A percentile compares a stretch with the other conserved stretches of the same genome.
These are phyloP conservation scores for Turritopsis dohrnii DNA, from an alignment of 30 jellyfish, hydroid and myxozoan species.

Conservation along the genomic window DNA sequence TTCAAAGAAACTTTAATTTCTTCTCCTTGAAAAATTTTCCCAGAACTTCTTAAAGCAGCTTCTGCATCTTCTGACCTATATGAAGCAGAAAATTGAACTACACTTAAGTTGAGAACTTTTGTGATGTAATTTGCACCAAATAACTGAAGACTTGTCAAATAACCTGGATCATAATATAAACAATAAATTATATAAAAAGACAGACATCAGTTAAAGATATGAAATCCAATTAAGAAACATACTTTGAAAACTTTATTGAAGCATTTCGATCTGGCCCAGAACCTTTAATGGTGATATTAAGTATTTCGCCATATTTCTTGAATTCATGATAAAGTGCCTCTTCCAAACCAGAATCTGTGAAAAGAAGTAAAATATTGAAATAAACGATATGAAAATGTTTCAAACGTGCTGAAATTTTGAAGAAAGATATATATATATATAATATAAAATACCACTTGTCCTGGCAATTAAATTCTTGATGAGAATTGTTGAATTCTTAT, in stretches of 20 bases:
- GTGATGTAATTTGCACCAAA: neutral
- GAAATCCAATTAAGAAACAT: conserved; percentile 2
- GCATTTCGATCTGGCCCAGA: conserved; percentile 88
- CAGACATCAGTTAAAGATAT: neutral
- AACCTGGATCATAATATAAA: neutral
- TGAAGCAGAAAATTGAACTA: conserved; percentile 3
- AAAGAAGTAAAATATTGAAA: neutral
- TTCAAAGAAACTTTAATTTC: conserved; percentile 71
- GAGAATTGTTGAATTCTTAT: conserved; percentile 50
- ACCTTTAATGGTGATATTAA: conserved; percentile 65
- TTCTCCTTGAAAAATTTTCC: conserved; percentile 86
- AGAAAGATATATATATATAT: too few species aligned
- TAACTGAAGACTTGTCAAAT: too few species aligned
- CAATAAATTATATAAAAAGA: too few species aligned
- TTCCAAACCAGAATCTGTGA: conserved; percentile 65
- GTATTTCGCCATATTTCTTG: conserved; percentile 87
- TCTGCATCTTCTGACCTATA: conserved; percentile 86
- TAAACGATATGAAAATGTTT: neutral
- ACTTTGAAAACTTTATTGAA: conserved; percentile 67
- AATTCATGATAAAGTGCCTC: conserved; percentile 95
- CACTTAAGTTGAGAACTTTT: neutral
- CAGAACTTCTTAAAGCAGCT: conserved; percentile 65
- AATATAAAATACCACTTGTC: conserved; percentile 61
- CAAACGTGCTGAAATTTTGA: neutral
- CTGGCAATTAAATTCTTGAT: conserved; percentile 65